Percentiles rank a stretch among this genome's conserved stretches.
Conservation (phyloP, 2,797 vertebrate species). For the Pampus argenteus region DNA sequence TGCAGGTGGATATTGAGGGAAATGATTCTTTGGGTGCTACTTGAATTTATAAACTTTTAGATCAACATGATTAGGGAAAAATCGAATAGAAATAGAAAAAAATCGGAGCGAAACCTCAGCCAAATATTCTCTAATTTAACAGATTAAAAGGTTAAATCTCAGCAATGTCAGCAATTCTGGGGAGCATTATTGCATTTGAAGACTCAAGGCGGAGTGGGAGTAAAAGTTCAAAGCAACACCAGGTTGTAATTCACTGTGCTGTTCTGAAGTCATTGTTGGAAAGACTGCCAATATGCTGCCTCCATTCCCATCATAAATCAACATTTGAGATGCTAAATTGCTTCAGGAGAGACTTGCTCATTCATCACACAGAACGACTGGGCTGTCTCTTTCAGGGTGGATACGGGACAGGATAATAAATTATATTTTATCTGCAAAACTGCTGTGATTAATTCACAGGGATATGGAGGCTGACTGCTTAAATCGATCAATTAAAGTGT, state of each 20-base stretch:
- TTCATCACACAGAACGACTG: slow-evolving; percentile 14
- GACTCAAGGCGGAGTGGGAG: slow-evolving; percentile 29
- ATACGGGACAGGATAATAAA: slow-evolving; percentile 34
- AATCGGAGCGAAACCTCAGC: not conserved
- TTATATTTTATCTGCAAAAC: slow-evolving; percentile 26
- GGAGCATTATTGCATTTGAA: slow-evolving; percentile 3
- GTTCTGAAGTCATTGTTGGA: slow-evolving; percentile 44
- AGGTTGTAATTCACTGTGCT: slow-evolving; percentile 24
- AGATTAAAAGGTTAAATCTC: slow-evolving; percentile 1
- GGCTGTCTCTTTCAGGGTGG: not conserved
- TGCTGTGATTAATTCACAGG: slow-evolving; percentile 31
- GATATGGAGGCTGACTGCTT: not conserved
- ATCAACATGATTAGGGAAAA: not conserved
- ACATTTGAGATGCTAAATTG: slow-evolving; percentile 22
- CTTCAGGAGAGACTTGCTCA: slow-evolving; percentile 12
- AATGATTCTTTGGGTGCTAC: no score
- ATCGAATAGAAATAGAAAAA: not conserved
- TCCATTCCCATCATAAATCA: slow-evolving; percentile 43
- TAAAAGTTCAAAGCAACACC: slow-evolving; percentile 39
- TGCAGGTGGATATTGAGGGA: not conserved
- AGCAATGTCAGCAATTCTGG: not conserved
- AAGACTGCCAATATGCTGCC: slow-evolving; percentile 18
- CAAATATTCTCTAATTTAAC: not conserved
- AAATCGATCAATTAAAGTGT: slow-evolving; percentile 10
- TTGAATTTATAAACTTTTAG: slow-evolving; percentile 2